Percentiles rank a stretch among this genome's conserved stretches.
phyloP scores from a whole-genome alignment of 2,888 invertebrate genomes.

The Agriotes lineatus region DNA sequence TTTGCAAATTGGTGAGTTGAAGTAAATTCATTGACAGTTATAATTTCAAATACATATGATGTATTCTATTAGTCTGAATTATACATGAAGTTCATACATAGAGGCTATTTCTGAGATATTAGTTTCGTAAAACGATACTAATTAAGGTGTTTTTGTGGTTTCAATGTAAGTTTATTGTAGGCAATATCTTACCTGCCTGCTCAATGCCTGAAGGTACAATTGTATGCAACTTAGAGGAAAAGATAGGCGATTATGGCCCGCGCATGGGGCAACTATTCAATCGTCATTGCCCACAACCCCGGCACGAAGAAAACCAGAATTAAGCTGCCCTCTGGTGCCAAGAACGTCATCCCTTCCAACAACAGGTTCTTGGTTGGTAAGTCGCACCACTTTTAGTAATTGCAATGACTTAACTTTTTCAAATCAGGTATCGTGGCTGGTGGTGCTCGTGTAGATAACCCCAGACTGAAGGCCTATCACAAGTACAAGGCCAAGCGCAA shows the following conservation, averaged over 20 bases:
- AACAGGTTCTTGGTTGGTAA: conserved; percentile 99
- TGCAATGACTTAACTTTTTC: too few relatives aligned
- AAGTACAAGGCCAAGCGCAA: conserved; percentile 99
- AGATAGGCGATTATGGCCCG: conserved; percentile 99
- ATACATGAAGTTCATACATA: conserved; percentile 56
- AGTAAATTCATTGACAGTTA: too few relatives aligned
- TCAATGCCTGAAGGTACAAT: conserved; percentile 99
- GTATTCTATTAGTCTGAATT: conserved; percentile 57
- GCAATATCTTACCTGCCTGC: conserved; percentile 98
- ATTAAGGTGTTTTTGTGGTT: not conserved
- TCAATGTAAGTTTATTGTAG: conserved; percentile 65
- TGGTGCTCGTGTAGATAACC: conserved; percentile 99
- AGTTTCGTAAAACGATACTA: conserved; percentile 1
- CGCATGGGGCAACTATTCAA: conserved; percentile 98
- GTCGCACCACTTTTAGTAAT: conserved; percentile 65
- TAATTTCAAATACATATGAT: conserved; percentile 56
- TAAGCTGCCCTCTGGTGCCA: conserved; percentile 98
- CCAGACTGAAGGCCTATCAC: conserved; percentile 98
- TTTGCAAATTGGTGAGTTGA: conserved; percentile 76
- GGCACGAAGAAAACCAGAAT: conserved; percentile 97
- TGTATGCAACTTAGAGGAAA: conserved; percentile 98
- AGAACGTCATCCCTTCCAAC: conserved; percentile 98
- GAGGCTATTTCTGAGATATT: conserved; percentile 62
- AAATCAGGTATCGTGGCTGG: conserved; percentile 97
- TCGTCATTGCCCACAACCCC: conserved; percentile 98